Conservation (phyloP, 1,140 invertebrate species). For the Tetramorium simillimum region DNA sequence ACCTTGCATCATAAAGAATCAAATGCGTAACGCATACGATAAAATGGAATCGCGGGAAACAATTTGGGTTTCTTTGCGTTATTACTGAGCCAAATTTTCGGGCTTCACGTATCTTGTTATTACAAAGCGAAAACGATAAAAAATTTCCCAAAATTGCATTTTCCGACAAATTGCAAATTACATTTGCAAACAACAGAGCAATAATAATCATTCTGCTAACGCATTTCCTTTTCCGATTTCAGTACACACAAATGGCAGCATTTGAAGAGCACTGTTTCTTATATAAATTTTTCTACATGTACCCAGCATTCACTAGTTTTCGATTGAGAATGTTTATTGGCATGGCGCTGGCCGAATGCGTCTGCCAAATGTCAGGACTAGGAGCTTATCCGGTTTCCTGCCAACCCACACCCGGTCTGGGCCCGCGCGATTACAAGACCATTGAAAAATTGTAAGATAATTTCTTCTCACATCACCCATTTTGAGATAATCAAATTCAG, state of each 20-base stretch:
- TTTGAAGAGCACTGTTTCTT: slow-evolving; percentile 89
- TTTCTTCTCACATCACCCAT: background rate
- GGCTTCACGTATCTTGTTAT: background rate
- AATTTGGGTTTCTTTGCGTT: background rate
- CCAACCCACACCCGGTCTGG: slow-evolving; percentile 91
- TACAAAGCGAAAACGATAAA: background rate
- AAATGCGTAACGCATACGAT: slow-evolving; percentile 6
- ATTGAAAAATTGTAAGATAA: slow-evolving; percentile 77
- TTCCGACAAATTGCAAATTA: no score
- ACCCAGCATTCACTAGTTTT: slow-evolving; percentile 94
- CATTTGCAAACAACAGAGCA: background rate
- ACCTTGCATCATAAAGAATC: background rate
- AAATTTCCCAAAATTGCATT: background rate
- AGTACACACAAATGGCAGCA: slow-evolving; percentile 90
- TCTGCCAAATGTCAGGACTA: slow-evolving; percentile 95
- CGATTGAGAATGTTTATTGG: slow-evolving; percentile 96
- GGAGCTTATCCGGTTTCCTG: slow-evolving; percentile 94
- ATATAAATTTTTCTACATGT: slow-evolving; percentile 94
- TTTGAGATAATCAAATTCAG: slow-evolving; percentile 1
- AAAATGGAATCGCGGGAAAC: background rate
- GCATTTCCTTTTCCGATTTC: slow-evolving; percentile 78
- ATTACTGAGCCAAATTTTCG: background rate
- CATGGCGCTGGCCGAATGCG: slow-evolving; percentile 95
- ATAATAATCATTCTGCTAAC: background rate
- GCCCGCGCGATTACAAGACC: slow-evolving; percentile 88